Evolutionary conservation across 2,888 invertebrate species (phyloP).

Genomic region (Lycaena phlaeas): DNA sequence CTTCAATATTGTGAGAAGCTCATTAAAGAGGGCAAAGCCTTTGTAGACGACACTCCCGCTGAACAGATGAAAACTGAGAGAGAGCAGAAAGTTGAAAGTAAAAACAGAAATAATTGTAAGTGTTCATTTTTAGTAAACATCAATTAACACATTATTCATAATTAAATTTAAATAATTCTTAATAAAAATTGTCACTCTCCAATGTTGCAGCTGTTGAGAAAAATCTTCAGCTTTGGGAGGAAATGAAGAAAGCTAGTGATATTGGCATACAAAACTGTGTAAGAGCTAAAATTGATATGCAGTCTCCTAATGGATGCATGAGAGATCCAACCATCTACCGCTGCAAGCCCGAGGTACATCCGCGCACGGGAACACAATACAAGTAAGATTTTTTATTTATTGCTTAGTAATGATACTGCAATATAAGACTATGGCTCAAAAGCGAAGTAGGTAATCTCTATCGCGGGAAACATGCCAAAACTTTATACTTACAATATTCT

Average conservation of each 20-base stretch:
- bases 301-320: constrained; percentile 95
- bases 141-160: too few relatives aligned
- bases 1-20: constrained; percentile 89
- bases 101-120: constrained; percentile 88
- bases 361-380: constrained; percentile 93
- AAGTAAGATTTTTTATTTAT: constrained; percentile 74
- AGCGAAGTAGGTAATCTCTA: too few relatives aligned
- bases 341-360: constrained; percentile 96
- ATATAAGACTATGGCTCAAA: too few relatives aligned
- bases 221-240: constrained; percentile 92
- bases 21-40: constrained; percentile 91
- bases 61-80: constrained; percentile 96
- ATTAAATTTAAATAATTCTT: too few relatives aligned
- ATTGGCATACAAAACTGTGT: constrained; percentile 93
- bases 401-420: constrained; percentile 25
- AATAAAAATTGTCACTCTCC: too few relatives aligned
- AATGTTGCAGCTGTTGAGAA: constrained; percentile 79
- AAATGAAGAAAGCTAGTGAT: constrained; percentile 90
- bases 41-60: constrained; percentile 96
- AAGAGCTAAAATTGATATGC: constrained; percentile 97
- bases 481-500: too few relatives aligned
- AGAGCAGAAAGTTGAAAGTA: constrained; percentile 89
- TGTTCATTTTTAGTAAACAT: constrained; percentile 20
- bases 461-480: too few relatives aligned
- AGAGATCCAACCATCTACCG: constrained; percentile 98